Conservation (phyloP, 2,113 vertebrate genomes). For the Perccottus glenii region DNA sequence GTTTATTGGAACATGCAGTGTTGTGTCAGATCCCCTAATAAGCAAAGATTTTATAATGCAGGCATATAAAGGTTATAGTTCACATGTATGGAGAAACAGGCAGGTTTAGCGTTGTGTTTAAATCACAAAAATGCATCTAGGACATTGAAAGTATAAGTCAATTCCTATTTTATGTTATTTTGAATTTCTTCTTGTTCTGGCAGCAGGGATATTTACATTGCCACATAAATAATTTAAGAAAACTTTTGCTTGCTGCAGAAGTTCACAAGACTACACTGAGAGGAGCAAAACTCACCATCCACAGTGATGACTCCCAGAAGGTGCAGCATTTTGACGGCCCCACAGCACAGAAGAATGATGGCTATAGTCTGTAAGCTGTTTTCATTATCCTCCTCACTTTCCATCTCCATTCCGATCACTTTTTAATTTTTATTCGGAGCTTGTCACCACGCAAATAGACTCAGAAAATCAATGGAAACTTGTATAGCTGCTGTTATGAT, state of each 20-base stretch:
- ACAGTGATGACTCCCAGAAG: slow-evolving; percentile 88
- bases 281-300: slow-evolving; percentile 84
- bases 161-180: background rate
- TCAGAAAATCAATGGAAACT: slow-evolving; percentile 4
- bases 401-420: slow-evolving; percentile 35
- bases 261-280: background rate
- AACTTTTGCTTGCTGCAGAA: background rate
- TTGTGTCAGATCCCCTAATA: background rate
- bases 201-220: background rate
- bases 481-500: background rate
- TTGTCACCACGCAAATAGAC: background rate
- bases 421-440: background rate
- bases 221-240: slow-evolving; percentile 1
- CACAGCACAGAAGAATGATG: slow-evolving; percentile 87
- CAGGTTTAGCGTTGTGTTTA: no score
- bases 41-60: background rate
- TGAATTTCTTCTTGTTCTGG: background rate
- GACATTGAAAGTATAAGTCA: background rate
- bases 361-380: slow-evolving; percentile 86
- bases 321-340: slow-evolving; percentile 89
- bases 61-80: no score
- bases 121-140: background rate
- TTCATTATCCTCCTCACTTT: slow-evolving; percentile 80
- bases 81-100: no score
- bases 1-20: background rate